Base-by-base conservation (phyloP, 2,113 vertebrate species). In the Progne subis region DNA sequence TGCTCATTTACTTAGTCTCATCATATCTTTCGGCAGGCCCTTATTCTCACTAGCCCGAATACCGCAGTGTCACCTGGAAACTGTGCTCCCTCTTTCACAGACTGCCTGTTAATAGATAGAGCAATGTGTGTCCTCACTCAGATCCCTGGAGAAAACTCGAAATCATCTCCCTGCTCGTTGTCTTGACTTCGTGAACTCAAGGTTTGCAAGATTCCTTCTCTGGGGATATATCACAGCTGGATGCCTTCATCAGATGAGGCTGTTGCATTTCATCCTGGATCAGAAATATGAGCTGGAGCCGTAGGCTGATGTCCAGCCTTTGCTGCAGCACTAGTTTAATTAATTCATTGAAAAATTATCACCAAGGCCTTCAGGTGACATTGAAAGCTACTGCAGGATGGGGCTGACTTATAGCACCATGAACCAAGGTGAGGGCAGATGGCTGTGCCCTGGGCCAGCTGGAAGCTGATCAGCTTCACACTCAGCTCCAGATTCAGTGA, bases 1-100 rank as follows among this genome's bases (percentile, higher is more conserved):
- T 92, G 64, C 69, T 90, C 88, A 55, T 95, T 94, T 88, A 70
- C 18, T 92, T 90, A 90, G 64, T 55, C 52, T 90, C 52, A 37
- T 88, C 60, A 4, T 32, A 50, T 63, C 43, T 84, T 93, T 72
- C 56, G 3, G 29, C 28, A 90, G 34, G 15, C 23, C 75, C 34
- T 56, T 67, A 43, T 34, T 92, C 82, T 93, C 39, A 34, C 18
- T 79, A 31, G 32, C 31, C 31, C 85, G 56, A 63, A 37, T 52
- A 44, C 28, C 63, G 34, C 5, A 9, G 32, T 80, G 34, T 63
- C 79, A 74, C 64, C 43, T 83, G 52, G 26, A 92, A 65, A 67
- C 34, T 49, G 20, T 44, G 47, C 24, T 93, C 17, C 24, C 14
- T 17, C 12, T 71, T 68, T 71, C 81, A 79, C n/a, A 25, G 47